Evolutionary conservation across 1,140 invertebrate genomes (phyloP), one percentile per base, ranked within the genome.

Genomic region (Lerema accius): DNA sequence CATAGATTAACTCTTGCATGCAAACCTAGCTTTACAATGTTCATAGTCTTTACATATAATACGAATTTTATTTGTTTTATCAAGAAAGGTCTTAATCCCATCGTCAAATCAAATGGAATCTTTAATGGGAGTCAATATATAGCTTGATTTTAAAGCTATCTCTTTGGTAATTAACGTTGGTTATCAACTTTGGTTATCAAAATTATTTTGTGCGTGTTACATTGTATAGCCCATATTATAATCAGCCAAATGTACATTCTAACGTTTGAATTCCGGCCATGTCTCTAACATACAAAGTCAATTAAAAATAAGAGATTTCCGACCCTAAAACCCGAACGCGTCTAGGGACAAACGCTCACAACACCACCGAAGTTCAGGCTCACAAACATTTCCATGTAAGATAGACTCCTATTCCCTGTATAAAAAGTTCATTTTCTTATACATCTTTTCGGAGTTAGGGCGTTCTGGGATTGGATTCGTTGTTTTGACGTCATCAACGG

Each of bases 221-320:
- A 17, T 11, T 17, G 11, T 23, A 53, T 16, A 35, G 6, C 17
- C 16, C 40, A 23, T 40, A 55, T 55, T 28, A 40, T 15, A 55
- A 42, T 14, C 35, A 2, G 9, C 1, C n/a, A 55, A 13, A 56
- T 15, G 16, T 11, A 40, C 13, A 7, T 37, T 19, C 17, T 16
- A 39, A 56, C 51, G 32, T 56, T 56, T 56, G 23, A 43, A 32
- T 17, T 43, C 39, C 19, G 19, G 39, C 15, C 51, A 56, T 26
- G 39, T 43, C 40, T 10, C 14, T 13, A 15, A 32, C 51, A 56
- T 40, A 43, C 40, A 23, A 13, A 56, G 55, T 65, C 53, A 60
- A 65, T 60, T 60, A 66, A 63, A 59, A 63, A 63, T 65, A 62
- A 69, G 60, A 55, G 50, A 65, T 53, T 51, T 65, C 62, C 63